Percentiles rank a stretch among this genome's conserved stretches.
phyloP scores from a whole-genome alignment of 1,140 invertebrate species.

The Mycetomoellerius zeteki region DNA sequence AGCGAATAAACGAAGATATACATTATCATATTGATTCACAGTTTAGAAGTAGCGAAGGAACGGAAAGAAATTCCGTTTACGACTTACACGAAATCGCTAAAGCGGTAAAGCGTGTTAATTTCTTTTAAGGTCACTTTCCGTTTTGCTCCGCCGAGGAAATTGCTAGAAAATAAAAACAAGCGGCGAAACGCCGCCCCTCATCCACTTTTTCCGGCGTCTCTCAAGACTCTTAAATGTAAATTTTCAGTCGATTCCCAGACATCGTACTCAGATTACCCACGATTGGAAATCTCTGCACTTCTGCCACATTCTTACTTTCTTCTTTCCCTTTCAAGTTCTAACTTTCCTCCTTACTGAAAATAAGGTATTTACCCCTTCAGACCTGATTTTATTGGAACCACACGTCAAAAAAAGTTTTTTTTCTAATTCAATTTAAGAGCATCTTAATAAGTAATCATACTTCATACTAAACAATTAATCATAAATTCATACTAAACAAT shows the following conservation, averaged over 20 bases:
- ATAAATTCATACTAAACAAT: too few species aligned
- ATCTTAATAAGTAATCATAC: too few species aligned
- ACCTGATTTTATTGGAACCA: too few species aligned
- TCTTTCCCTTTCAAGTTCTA: too few species aligned
- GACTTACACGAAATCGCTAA: constrained; percentile 69
- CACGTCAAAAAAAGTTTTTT: too few species aligned
- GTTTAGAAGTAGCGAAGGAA: constrained; percentile 5
- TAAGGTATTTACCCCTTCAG: neutral
- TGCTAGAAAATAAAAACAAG: constrained; percentile 84
- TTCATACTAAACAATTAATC: too few species aligned
- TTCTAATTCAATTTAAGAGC: too few species aligned
- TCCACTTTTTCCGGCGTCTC: constrained; percentile 71
- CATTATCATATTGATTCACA: constrained; percentile 3
- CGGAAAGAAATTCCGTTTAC: constrained; percentile 48
- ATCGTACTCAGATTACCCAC: constrained; percentile 66
- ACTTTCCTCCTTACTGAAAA: constrained; percentile 38
- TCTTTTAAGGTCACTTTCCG: constrained; percentile 83
- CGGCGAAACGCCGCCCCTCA: constrained; percentile 64
- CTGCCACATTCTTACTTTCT: constrained; percentile 9
- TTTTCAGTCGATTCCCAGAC: constrained; percentile 76
- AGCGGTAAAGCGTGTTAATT: constrained; percentile 83
- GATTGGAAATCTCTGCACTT: constrained; percentile 15
- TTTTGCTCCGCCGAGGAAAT: constrained; percentile 81
- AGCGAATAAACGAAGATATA: neutral
- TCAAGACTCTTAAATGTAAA: constrained; percentile 82